phyloP scores from a whole-genome alignment of 2,113 vertebrate species.

The Vulpes ferrilata region DNA sequence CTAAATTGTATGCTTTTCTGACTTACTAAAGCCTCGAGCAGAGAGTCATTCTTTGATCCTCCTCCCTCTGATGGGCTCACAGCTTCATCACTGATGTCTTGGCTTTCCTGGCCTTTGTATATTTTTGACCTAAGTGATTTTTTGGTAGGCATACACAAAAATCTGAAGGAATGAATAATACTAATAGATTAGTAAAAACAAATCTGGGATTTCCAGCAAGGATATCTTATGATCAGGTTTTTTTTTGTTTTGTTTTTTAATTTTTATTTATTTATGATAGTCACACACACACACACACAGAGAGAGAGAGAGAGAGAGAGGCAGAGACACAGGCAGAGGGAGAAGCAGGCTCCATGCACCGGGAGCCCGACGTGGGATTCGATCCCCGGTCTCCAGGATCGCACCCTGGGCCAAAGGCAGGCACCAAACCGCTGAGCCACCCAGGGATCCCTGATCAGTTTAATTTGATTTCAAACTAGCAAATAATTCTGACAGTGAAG shows the following conservation, averaged over 20 bases:
- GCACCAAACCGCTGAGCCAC: too few relatives aligned
- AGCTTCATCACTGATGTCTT: not conserved
- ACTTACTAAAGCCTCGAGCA: not conserved
- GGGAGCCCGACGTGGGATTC: too few relatives aligned
- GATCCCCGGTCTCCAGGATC: too few relatives aligned
- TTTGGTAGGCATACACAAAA: conserved; percentile 14
- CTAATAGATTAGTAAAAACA: not conserved
- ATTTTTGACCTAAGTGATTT: not conserved
- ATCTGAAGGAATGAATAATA: not conserved
- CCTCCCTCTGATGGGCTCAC: not conserved
- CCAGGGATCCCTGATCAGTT: not conserved
- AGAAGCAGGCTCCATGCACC: too few relatives aligned
- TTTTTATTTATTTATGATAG: too few relatives aligned
- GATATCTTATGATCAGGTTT: not conserved
- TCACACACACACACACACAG: too few relatives aligned
- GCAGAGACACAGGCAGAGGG: too few relatives aligned
- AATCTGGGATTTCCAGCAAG: not conserved
- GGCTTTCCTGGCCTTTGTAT: not conserved
- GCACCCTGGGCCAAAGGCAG: too few relatives aligned
- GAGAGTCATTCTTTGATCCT: not conserved
- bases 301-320: too few relatives aligned
- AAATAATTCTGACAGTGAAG: not conserved
- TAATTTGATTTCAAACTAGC: conserved; percentile 47
- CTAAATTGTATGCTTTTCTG: conserved; percentile 1
- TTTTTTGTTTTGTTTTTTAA: too few relatives aligned